Conservation (phyloP, 2,797 vertebrate genomes). For the Oophaga sylvatica region DNA sequence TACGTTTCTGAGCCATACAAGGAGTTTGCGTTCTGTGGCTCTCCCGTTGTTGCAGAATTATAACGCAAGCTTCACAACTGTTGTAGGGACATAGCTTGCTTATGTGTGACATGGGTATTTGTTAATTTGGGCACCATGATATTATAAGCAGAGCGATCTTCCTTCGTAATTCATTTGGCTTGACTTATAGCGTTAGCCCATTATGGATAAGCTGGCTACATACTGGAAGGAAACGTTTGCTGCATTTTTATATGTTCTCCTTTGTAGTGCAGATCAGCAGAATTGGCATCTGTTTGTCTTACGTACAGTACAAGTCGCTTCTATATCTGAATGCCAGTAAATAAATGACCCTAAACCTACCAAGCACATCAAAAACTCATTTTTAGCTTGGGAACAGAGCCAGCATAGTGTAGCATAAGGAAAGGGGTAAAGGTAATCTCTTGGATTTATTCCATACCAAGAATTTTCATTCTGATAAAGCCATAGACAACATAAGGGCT, state of each 20-base stretch:
- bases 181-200: background rate
- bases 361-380: slow-evolving; percentile 50
- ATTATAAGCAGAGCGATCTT: background rate
- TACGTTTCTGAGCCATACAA: background rate
- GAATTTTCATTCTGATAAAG: slow-evolving; percentile 11
- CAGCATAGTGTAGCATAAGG: slow-evolving; percentile 42
- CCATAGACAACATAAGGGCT: background rate
- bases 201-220: background rate
- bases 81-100: background rate
- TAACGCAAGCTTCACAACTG: background rate
- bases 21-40: background rate
- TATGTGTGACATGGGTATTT: background rate
- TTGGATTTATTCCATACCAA: slow-evolving; percentile 12
- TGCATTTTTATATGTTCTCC: background rate
- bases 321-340: slow-evolving; percentile 38
- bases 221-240: background rate
- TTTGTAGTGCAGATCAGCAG: slow-evolving; percentile 4
- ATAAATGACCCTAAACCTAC: slow-evolving; percentile 48
- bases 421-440: slow-evolving; percentile 29
- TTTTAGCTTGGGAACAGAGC: slow-evolving; percentile 48
- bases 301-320: slow-evolving; percentile 1
- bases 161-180: background rate
- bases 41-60: background rate
- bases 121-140: background rate
- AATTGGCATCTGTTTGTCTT: slow-evolving; percentile 37